Evolutionary conservation across 2,113 vertebrate species (phyloP).

Genomic region (Paralichthys olivaceus): DNA sequence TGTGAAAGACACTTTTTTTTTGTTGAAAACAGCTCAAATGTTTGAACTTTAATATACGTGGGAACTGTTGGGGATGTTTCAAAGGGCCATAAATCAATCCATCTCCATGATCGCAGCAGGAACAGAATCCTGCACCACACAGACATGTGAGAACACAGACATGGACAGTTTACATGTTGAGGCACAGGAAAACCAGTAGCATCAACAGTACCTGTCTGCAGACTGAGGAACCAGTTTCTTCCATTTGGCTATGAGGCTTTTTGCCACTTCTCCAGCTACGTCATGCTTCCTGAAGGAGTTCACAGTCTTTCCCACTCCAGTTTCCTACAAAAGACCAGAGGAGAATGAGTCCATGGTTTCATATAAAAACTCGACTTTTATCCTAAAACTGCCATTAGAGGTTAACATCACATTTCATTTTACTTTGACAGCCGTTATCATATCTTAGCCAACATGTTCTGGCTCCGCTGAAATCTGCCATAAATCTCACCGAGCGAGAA

Average conservation of each 20-base stretch:
- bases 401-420: not conserved
- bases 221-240: slow-evolving; percentile 94
- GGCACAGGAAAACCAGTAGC: not conserved
- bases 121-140: no score
- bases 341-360: not conserved
- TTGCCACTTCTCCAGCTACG: slow-evolving; percentile 88
- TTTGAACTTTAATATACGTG: no score
- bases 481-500: not conserved
- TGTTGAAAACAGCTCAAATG: no score
- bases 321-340: slow-evolving; percentile 83
- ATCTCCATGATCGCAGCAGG: no score
- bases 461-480: not conserved
- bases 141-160: no score
- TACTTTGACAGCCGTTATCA: not conserved
- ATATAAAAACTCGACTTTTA: not conserved
- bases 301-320: slow-evolving; percentile 94
- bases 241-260: slow-evolving; percentile 93
- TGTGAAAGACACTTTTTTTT: no score
- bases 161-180: not conserved
- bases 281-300: slow-evolving; percentile 96
- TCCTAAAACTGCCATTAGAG: not conserved
- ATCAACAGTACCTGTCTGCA: slow-evolving; percentile 83
- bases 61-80: no score
- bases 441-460: not conserved
- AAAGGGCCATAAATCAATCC: no score